phyloP scores from a whole-genome alignment of 2,888 invertebrate species.

The Metalampra italica region DNA sequence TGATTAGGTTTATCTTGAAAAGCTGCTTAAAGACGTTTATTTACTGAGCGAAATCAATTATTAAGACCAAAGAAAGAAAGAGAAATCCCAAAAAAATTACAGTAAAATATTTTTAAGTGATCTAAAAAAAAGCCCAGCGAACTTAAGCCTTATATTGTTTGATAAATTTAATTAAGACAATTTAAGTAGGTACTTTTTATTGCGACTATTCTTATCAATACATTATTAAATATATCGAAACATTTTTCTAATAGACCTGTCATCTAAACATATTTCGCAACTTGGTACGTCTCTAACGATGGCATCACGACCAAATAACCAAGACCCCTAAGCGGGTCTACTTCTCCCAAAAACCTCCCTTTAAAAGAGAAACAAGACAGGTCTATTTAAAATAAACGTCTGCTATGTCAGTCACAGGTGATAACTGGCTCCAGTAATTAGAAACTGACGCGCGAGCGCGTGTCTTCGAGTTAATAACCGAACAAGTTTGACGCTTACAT shows the following conservation, averaged over 20 bases:
- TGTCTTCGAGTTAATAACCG: constrained; percentile 56
- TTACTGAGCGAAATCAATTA: not conserved
- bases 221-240: constrained; percentile 16
- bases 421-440: constrained; percentile 71
- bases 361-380: constrained; percentile 10
- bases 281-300: constrained; percentile 27
- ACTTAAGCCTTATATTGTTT: no score
- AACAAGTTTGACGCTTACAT: constrained; percentile 55
- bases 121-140: no score
- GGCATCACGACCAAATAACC: constrained; percentile 21
- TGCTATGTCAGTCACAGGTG: constrained; percentile 69
- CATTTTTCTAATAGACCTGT: constrained; percentile 55
- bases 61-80: no score
- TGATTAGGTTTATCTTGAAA: constrained; percentile 39
- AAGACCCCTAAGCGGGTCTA: constrained; percentile 20
- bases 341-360: constrained; percentile 12
- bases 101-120: no score
- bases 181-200: no score
- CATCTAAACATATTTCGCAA: constrained; percentile 47
- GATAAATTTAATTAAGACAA: no score
- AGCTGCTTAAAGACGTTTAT: not conserved
- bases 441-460: constrained; percentile 44
- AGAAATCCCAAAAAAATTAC: not conserved
- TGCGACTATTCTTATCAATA: not conserved
- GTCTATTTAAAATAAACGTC: constrained; percentile 32